These are phyloP conservation scores for Brenthis hecate DNA, from an alignment of 2,888 invertebrate genomes.

Conservation along the genomic window DNA sequence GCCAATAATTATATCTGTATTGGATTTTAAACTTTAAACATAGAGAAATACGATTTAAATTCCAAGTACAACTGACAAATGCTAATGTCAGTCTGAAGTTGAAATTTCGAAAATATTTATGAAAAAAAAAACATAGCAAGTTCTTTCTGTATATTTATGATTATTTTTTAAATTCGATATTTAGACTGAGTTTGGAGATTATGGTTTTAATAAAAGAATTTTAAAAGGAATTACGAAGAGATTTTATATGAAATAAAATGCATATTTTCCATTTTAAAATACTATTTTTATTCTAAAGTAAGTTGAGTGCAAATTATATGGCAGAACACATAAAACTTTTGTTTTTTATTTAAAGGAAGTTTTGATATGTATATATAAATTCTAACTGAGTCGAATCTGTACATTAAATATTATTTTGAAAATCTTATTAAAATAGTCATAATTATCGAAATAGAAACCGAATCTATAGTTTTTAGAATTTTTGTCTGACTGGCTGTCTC, in stretches of 20 bases:
- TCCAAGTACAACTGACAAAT: conserved; percentile 14
- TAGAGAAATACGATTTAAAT: conserved; percentile 15
- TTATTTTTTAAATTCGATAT: conserved; percentile 6
- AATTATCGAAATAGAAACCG: too few species aligned
- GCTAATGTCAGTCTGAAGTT: conserved; percentile 37
- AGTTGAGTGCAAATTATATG: too few species aligned
- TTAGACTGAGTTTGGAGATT: not conserved
- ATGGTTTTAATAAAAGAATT: not conserved
- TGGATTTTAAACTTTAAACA: conserved; percentile 28
- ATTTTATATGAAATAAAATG: not conserved
- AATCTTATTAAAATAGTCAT: too few species aligned
- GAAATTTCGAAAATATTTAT: conserved; percentile 37
- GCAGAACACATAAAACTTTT: too few species aligned
- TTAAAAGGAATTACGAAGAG: too few species aligned
- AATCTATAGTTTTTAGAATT: too few species aligned
- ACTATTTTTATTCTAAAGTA: too few species aligned
- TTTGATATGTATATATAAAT: too few species aligned
- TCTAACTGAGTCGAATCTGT: too few species aligned
- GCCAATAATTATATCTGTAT: conserved; percentile 20
- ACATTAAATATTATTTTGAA: too few species aligned
- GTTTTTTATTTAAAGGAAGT: too few species aligned
- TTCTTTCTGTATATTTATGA: conserved; percentile 6
- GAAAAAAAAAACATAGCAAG: conserved; percentile 23
- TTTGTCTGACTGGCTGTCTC: too few species aligned
- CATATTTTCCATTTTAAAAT: not conserved